A percentile compares a stretch with the other conserved stretches of the same genome.
phyloP scores from a whole-genome alignment of 2,797 vertebrate species.

The Semaprochilodus insignis region DNA sequence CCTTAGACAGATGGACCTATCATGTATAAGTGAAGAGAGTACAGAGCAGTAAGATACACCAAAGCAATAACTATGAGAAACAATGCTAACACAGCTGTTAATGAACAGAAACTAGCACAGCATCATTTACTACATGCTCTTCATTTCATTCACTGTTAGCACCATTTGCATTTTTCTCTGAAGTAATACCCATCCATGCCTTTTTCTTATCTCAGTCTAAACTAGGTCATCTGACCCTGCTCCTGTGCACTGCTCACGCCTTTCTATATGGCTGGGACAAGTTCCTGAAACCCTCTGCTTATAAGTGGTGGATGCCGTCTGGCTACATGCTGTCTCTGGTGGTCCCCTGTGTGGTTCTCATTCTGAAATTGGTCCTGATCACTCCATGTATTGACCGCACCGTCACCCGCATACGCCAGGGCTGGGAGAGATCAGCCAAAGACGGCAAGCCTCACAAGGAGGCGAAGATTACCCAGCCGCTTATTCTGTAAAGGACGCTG shows the following conservation, averaged over 20 bases:
- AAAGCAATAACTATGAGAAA: no score
- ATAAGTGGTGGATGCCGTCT: conserved; percentile 85
- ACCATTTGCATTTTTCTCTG: not conserved
- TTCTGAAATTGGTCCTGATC: conserved; percentile 86
- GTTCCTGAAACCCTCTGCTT: conserved; percentile 76
- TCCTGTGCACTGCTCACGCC: conserved; percentile 86
- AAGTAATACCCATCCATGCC: not conserved
- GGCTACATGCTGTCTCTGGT: conserved; percentile 84
- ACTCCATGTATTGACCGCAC: conserved; percentile 86
- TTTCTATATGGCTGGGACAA: conserved; percentile 83
- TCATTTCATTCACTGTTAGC: not conserved
- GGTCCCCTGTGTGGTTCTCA: conserved; percentile 83
- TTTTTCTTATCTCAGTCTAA: conserved; percentile 81
- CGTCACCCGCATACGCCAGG: conserved; percentile 85
- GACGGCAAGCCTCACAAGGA: conserved; percentile 19
- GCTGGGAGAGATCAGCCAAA: conserved; percentile 83
- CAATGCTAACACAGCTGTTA: no score
- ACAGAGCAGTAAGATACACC: not conserved
- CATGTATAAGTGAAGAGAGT: not conserved
- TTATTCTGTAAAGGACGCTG: conserved; percentile 59
- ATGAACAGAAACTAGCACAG: not conserved
- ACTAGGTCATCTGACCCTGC: conserved; percentile 87
- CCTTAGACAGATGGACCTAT: not conserved
- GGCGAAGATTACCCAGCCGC: conserved; percentile 41
- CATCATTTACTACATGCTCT: not conserved